Base-by-base conservation (phyloP, 2,888 invertebrate genomes). In the Agrotis segetum region DNA sequence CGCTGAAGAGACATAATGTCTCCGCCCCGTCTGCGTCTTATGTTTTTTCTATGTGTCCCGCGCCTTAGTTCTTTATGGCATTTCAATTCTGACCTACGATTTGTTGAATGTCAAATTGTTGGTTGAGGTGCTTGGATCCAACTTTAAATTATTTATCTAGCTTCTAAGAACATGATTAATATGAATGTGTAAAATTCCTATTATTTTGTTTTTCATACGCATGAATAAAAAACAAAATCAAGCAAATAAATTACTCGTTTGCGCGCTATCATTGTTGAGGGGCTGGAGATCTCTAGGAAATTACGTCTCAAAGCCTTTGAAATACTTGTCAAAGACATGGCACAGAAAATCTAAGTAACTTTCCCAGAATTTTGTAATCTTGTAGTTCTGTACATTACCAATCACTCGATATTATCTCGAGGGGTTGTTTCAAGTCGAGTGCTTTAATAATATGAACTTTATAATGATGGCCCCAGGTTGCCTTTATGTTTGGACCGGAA, bases 401-500 rank as follows among this genome's bases (percentile, higher is more conserved):
- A 17, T 44, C 53, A 29, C 21, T 66, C 17, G n/a, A 56, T 16
- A 52, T 40, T 16, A 52, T 40, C 0, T 58, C 19, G 46, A 29
- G 13, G 24, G 13, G 16, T 7, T 29, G 14, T 6, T 21, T 47
- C 24, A 58, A 52, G 5, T 49, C 74, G 61, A 71, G 21, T 70
- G 70, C 21, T 55, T 65, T 9, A 3, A 46, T 19, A 71, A 62
- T 79, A 19, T 24, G 17, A 24, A 13, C 24, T 40, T 9, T 50
- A 61, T 71, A 67, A 77, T 73, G 56, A 71, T 67, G 50, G 68
- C 63, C 71, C 71, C 71, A 67, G 68, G 70, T 79, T 71, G 72
- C 65, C 59, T 80, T 74, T 77, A 82, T 74, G 76, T 79, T 79
- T 65, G 65, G 62, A 55, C 34, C 49, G 29, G 67, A 67, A 65